Percentiles rank a stretch among this genome's conserved stretches.
phyloP scores from a whole-genome alignment of 2,113 vertebrate genomes.

The Sinocyclocheilus maitianheensis region DNA sequence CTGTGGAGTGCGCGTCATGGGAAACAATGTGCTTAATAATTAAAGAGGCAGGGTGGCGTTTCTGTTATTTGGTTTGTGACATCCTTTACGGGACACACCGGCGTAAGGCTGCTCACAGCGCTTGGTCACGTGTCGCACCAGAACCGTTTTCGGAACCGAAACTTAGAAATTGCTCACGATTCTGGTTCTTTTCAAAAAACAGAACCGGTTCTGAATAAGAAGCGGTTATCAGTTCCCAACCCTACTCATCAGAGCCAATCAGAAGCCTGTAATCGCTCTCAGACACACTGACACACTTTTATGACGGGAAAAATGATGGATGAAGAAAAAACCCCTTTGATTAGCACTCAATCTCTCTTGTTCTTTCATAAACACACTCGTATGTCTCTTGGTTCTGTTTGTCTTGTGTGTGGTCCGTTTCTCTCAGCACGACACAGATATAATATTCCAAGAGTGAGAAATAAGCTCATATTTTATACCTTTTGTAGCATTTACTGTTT shows the following conservation, averaged over 20 bases:
- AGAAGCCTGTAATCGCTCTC: background rate
- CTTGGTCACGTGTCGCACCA: too few relatives aligned
- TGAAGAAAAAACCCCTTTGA: background rate
- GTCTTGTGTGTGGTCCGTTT: background rate
- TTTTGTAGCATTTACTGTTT: background rate
- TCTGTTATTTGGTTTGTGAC: too few relatives aligned
- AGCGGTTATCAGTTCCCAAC: too few relatives aligned
- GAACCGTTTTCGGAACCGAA: too few relatives aligned
- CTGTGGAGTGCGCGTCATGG: too few relatives aligned
- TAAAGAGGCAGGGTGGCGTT: too few relatives aligned
- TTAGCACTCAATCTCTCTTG: background rate
- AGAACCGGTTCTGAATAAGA: too few relatives aligned
- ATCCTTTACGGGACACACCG: too few relatives aligned
- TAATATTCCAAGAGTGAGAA: background rate
- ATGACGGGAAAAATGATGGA: background rate
- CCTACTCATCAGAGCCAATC: background rate
- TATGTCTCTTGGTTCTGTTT: background rate
- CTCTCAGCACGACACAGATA: background rate
- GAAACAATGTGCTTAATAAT: too few relatives aligned
- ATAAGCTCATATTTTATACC: background rate
- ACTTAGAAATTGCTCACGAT: too few relatives aligned
- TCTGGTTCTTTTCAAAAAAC: too few relatives aligned
- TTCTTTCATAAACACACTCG: background rate
- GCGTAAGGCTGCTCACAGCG: too few relatives aligned
- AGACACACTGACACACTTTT: background rate